Conservation (phyloP, 2,888 invertebrate species). For the Trachelus tabidus region DNA sequence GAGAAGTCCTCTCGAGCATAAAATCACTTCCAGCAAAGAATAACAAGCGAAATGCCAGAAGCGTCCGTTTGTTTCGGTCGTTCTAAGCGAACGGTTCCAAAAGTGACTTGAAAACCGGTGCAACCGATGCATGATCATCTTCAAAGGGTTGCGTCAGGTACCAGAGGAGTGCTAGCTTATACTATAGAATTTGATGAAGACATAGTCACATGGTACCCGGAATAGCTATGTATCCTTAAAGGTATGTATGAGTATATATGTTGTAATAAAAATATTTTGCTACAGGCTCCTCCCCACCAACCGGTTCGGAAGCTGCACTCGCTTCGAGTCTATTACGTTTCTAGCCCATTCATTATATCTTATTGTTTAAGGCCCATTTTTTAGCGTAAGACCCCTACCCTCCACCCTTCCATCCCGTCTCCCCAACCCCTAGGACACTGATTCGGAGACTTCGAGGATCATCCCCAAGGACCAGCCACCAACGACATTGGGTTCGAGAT, state of each 20-base stretch:
- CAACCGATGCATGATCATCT: not conserved
- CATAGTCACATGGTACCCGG: not conserved
- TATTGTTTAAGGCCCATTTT: no score
- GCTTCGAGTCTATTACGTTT: no score
- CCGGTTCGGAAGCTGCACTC: no score
- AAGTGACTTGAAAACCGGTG: constrained; percentile 11
- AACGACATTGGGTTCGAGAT: no score
- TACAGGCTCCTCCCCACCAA: no score
- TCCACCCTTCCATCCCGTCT: no score
- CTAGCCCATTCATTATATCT: no score
- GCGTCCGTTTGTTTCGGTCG: constrained; percentile 37
- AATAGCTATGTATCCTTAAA: not conserved
- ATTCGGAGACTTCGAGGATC: no score
- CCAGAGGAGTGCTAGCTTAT: not conserved
- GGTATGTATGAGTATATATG: not conserved
- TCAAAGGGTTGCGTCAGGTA: constrained; percentile 1
- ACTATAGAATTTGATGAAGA: not conserved
- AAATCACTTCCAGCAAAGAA: constrained; percentile 61
- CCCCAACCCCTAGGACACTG: no score
- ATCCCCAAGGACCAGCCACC: no score
- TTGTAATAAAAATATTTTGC: no score
- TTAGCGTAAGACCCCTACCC: no score
- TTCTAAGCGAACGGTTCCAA: constrained; percentile 41
- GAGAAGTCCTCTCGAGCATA: constrained; percentile 55
- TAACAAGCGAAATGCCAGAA: constrained; percentile 37